Conservation (phyloP, 64 coral and sea anemone species). For the Trachythela sp. region DNA sequence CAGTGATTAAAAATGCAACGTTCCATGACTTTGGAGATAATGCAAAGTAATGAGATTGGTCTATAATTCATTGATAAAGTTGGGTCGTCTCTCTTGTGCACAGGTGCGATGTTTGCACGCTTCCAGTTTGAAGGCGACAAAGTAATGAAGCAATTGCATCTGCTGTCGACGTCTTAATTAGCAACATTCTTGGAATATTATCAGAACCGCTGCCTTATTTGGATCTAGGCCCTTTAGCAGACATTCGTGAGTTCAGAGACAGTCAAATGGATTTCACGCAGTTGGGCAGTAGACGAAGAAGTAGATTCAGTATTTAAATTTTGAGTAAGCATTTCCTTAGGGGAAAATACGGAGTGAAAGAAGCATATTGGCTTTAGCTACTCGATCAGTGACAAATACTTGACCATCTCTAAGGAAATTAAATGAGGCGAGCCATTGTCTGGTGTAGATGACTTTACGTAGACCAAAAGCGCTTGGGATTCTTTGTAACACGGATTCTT, state of each 20-base stretch:
- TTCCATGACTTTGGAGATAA: no score
- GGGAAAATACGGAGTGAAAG: constrained; percentile 33
- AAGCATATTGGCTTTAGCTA: neutral
- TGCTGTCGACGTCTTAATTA: no score
- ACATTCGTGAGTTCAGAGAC: neutral
- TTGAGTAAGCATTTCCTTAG: neutral
- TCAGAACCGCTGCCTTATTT: constrained; percentile 23
- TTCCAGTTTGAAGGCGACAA: no score
- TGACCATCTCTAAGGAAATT: constrained; percentile 36
- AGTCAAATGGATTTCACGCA: constrained; percentile 3
- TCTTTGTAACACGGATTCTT: neutral
- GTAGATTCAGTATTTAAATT: neutral
- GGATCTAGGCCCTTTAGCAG: constrained; percentile 14
- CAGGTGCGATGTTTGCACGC: no score
- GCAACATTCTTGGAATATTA: no score
- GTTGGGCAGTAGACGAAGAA: neutral
- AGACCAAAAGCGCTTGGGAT: constrained; percentile 67
- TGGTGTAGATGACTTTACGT: constrained; percentile 43
- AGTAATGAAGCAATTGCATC: no score
- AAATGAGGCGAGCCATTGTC: constrained; percentile 19
- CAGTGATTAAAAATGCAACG: no score
- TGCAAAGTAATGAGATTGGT: no score
- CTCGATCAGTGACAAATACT: constrained; percentile 18
- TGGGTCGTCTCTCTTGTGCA: no score
- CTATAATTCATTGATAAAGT: no score